These are phyloP conservation scores for Lophotis ruficrista DNA, from an alignment of 2,113 vertebrate species.

Conservation along the genomic window DNA sequence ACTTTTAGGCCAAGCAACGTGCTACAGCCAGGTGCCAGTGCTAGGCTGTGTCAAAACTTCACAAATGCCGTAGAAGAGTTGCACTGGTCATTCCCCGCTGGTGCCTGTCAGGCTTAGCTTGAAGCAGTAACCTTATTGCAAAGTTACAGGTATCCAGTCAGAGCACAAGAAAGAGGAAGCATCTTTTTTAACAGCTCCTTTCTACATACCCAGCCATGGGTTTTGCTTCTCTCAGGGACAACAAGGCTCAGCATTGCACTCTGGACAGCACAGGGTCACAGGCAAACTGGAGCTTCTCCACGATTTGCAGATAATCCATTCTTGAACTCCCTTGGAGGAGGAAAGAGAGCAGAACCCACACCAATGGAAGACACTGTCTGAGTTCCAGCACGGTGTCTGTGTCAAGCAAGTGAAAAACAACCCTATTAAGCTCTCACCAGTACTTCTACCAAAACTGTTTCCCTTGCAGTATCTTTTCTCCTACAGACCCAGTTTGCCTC, in stretches of 20 bases:
- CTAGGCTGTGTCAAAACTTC: not conserved
- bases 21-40: not conserved
- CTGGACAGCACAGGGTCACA: not conserved
- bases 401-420: not conserved
- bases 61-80: not conserved
- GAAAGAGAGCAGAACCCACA: not conserved
- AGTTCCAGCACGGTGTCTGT: not conserved
- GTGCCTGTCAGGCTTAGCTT: not conserved
- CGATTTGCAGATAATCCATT: not conserved
- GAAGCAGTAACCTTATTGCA: not conserved
- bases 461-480: not conserved
- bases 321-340: not conserved
- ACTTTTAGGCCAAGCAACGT: not conserved
- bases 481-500: not conserved
- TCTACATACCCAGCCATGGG: not conserved
- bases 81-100: not conserved
- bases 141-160: not conserved
- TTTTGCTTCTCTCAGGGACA: not conserved
- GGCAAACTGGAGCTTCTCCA: not conserved
- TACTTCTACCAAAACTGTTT: not conserved
- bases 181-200: not conserved
- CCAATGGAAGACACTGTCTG: not conserved
- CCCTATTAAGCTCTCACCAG: not conserved
- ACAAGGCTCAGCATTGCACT: fast-evolving
- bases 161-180: not conserved